Base-by-base conservation (phyloP, 2,113 vertebrate species). In the Lutjanus erythropterus region DNA sequence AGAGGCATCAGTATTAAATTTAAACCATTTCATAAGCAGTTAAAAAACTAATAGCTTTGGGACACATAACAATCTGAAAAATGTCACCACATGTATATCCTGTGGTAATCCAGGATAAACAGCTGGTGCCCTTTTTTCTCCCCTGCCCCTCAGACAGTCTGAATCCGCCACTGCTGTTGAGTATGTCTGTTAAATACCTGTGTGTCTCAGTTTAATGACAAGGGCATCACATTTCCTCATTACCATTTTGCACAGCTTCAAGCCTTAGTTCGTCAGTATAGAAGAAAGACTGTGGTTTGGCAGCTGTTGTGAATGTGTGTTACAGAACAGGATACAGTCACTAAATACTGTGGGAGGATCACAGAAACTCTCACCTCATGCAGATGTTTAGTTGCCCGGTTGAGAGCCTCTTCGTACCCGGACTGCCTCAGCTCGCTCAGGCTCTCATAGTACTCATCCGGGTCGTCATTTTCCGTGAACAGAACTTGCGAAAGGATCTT, bases 371-470 rank as follows among this genome's bases (percentile, higher is more conserved):
- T 96, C 85, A 99, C 98, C 97, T 99, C 96, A 9, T 98, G 97
- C 86, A 99, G 96, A 50, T 95, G 94, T 85, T 88, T 95, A 21
- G 95, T 94, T 49, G 97, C 96, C 7, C 97, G 93, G 84, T 94
- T 95, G 9, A 99, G 93, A 39, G 95, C 96, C 74, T 99, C 97
- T 58, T 99, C 97, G 37, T 97, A 97, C 5, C 98, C 98, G 71
- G 97, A 98, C 79, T 97, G 97, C 61, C 96, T 92, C 84, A 99
- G 94, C 88, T 99, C 97, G 33, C 98, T 99, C 82, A 99, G 92
- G 72, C 98, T 99, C 90, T 99, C 97, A 0, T 99, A 99, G 87
- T 99, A 99, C 86, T 98, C 97, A 55, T 99, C 98, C 0, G 96
- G 96, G 78, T 99, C 98, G 23, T 98, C 97, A 2, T 94, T 95